These are phyloP conservation scores for Cynoglossus semilaevis DNA, from an alignment of 2,113 vertebrate genomes.

Conservation along the genomic window DNA sequence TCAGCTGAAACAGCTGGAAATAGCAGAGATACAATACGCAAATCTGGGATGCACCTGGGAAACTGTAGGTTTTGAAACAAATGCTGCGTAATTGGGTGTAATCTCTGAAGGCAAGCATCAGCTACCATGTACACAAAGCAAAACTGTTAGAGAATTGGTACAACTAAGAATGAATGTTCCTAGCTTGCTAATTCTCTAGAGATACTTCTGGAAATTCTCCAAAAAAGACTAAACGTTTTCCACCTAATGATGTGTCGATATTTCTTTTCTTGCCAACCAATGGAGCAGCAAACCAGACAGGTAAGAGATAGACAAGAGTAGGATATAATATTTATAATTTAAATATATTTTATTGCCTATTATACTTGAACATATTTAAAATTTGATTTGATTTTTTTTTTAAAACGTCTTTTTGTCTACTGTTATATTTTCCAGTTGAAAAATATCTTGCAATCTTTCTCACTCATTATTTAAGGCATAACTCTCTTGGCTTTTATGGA, in stretches of 20 bases:
- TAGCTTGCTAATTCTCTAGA: slow-evolving; percentile 19
- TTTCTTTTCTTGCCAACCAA: slow-evolving; percentile 84
- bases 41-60: slow-evolving; percentile 65
- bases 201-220: slow-evolving; percentile 36
- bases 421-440: no score
- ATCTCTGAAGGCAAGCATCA: slow-evolving; percentile 48
- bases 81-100: slow-evolving; percentile 64
- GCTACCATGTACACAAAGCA: slow-evolving; percentile 52
- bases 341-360: neutral
- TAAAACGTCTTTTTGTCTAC: no score
- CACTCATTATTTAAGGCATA: neutral
- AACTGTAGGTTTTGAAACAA: slow-evolving; percentile 54
- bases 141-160: slow-evolving; percentile 42
- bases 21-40: slow-evolving; percentile 51
- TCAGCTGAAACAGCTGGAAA: slow-evolving; percentile 61
- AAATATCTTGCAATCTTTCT: no score
- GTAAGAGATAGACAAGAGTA: slow-evolving; percentile 78
- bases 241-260: slow-evolving; percentile 80
- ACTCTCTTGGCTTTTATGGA: no score
- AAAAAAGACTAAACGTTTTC: slow-evolving; percentile 53
- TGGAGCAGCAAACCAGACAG: slow-evolving; percentile 99
- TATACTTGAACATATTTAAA: neutral
- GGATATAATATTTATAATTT: neutral
- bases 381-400: neutral
- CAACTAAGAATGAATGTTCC: slow-evolving; percentile 30